Conservation (phyloP, 1,140 invertebrate genomes). For the Drosophila ambigua region DNA sequence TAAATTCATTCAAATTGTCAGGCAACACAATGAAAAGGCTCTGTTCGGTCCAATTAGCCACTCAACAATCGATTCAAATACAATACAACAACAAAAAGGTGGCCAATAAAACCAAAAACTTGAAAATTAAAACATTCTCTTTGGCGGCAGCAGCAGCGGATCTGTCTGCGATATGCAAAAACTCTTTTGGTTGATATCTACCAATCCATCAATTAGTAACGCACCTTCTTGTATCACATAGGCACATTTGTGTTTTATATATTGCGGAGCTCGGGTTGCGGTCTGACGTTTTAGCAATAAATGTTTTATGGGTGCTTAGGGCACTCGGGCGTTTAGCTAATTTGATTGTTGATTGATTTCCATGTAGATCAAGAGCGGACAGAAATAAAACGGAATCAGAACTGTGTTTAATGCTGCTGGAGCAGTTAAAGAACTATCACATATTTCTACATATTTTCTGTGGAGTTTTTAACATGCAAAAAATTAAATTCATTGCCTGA, state of each 20-base stretch:
- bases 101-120: conserved; percentile 22
- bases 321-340: conserved; percentile 63
- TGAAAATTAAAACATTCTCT: conserved; percentile 11
- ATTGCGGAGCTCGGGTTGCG: conserved; percentile 37
- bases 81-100: background rate
- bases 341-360: conserved; percentile 53
- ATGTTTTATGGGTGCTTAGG: conserved; percentile 60
- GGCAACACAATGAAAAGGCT: conserved; percentile 14
- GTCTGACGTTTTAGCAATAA: conserved; percentile 21
- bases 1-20: conserved; percentile 19
- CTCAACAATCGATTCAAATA: conserved; percentile 15
- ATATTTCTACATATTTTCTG: background rate
- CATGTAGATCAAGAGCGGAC: conserved; percentile 23
- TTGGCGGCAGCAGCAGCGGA: too few relatives aligned
- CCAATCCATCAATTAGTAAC: conserved; percentile 32
- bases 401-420: background rate
- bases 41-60: conserved; percentile 31
- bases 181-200: background rate
- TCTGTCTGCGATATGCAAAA: conserved; percentile 25
- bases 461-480: background rate
- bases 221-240: conserved; percentile 37
- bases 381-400: conserved; percentile 13
- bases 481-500: too few relatives aligned
- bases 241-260: conserved; percentile 38
- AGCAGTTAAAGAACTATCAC: background rate